Conservation (phyloP, 2,888 invertebrate species). For the Nemotelus pantherinus region DNA sequence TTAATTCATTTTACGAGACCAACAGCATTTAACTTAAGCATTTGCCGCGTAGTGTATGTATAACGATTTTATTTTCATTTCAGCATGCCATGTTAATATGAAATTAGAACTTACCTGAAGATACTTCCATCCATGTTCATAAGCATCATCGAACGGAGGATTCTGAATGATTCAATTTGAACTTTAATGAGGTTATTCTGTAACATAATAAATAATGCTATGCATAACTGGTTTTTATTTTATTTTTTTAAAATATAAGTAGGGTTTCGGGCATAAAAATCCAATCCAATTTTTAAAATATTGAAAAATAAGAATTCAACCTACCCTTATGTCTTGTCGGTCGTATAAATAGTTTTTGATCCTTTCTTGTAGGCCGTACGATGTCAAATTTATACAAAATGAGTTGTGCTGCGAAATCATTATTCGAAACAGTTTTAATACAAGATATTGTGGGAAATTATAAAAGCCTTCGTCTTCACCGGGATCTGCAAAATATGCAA, state of each 20-base stretch:
- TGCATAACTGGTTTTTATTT: no score
- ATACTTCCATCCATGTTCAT: constrained; percentile 57
- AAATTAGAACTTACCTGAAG: constrained; percentile 57
- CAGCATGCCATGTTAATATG: constrained; percentile 50
- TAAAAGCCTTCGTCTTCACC: constrained; percentile 62
- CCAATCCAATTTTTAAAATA: no score
- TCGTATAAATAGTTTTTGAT: constrained; percentile 60
- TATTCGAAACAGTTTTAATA: constrained; percentile 78
- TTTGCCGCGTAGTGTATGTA: background rate
- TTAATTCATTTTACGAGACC: background rate
- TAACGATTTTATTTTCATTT: constrained; percentile 9
- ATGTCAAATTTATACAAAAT: constrained; percentile 57
- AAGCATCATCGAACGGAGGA: constrained; percentile 59
- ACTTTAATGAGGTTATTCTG: constrained; percentile 63
- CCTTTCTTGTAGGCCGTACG: constrained; percentile 56
- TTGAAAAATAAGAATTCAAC: constrained; percentile 22
- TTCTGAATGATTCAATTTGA: constrained; percentile 70
- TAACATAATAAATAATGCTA: constrained; percentile 28
- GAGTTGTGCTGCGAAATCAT: constrained; percentile 69
- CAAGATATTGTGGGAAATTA: constrained; percentile 74
- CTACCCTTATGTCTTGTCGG: constrained; percentile 60
- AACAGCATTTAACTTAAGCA: background rate
- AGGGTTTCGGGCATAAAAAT: no score
- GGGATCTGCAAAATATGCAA: constrained; percentile 63
- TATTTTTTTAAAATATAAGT: no score